phyloP scores from a whole-genome alignment of 2,888 invertebrate genomes.

The Melikaiella ostensackeni region DNA sequence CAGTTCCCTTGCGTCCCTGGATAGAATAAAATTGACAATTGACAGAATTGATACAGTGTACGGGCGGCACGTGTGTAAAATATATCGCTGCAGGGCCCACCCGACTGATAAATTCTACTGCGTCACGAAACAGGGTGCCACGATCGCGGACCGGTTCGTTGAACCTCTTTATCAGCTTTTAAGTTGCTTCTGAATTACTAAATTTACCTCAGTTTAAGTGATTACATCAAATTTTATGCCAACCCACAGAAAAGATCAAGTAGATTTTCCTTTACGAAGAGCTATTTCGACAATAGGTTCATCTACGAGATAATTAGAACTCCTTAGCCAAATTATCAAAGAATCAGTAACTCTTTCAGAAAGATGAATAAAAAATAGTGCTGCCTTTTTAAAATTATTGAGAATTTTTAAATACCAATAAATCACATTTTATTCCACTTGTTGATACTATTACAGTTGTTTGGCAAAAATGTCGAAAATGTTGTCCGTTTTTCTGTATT shows the following conservation, averaged over 20 bases:
- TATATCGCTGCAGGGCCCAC: constrained; percentile 57
- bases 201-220: not conserved
- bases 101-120: constrained; percentile 48
- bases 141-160: constrained; percentile 6
- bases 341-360: too few species aligned
- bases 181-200: not conserved
- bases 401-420: too few species aligned
- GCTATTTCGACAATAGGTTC: too few species aligned
- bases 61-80: constrained; percentile 57
- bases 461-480: too few species aligned
- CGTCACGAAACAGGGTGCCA: constrained; percentile 1
- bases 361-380: too few species aligned
- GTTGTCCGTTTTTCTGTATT: too few species aligned
- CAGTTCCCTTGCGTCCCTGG: constrained; percentile 57
- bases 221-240: not conserved
- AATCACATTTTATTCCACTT: too few species aligned
- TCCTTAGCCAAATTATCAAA: too few species aligned
- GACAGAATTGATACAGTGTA: constrained; percentile 74
- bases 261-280: too few species aligned
- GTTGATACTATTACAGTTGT: too few species aligned
- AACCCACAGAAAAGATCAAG: not conserved
- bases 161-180: constrained; percentile 14
- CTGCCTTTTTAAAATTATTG: too few species aligned
- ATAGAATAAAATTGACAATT: constrained; percentile 76
- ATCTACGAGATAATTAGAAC: too few species aligned